Percentiles rank a stretch among this genome's conserved stretches.
These are phyloP conservation scores for Stomorhina lunata DNA, from an alignment of 2,888 invertebrate species.

Conservation along the genomic window DNA sequence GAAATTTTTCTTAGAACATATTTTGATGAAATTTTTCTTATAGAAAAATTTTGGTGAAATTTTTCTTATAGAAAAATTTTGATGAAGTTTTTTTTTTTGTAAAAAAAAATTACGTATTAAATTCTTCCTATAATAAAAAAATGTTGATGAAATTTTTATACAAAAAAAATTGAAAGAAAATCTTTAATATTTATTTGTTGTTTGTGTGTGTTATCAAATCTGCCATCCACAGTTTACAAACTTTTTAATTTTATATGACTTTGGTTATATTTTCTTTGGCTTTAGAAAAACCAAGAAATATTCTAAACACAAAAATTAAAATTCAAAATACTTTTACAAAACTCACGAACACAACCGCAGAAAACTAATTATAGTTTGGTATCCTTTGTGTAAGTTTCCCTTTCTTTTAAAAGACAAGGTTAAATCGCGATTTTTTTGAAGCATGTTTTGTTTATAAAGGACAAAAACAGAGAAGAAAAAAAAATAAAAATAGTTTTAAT, in stretches of 20 bases:
- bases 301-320: background rate
- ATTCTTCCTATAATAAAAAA: no score
- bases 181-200: no score
- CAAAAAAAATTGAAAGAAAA: no score
- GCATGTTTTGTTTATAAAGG: background rate
- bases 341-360: background rate
- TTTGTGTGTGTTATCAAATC: no score
- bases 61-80: no score
- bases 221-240: no score
- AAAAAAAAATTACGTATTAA: no score
- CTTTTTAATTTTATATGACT: background rate
- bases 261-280: background rate
- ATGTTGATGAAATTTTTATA: no score
- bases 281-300: background rate
- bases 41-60: no score
- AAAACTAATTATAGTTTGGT: background rate
- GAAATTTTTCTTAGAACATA: no score
- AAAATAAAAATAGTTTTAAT: background rate
- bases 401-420: background rate
- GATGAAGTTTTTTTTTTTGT: no score
- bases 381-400: background rate
- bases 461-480: background rate
- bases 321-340: background rate
- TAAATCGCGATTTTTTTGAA: background rate
- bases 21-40: no score